Base-by-base conservation (phyloP, 2,113 vertebrate species). In the Octodon degus region DNA sequence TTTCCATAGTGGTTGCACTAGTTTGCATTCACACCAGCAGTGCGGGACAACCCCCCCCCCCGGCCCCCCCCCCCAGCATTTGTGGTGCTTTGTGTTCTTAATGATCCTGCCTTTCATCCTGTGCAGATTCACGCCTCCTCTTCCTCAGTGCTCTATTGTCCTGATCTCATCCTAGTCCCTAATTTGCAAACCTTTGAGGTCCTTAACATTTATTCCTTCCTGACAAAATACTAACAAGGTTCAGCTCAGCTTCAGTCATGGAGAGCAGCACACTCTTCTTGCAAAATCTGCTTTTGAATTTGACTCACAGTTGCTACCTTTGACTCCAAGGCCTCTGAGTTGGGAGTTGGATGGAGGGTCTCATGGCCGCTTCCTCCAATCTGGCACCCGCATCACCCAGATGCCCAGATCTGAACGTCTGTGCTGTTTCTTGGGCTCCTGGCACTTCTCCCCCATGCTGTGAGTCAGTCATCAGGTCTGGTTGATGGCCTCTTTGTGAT, bases 391-490 rank as follows among this genome's bases (percentile, higher is more conserved):
- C 30, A 2, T 53, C 32, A 77, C 91, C 95, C 95, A 98, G 95
- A 96, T 96, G 95, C 70, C 67, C 43, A 81, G 80, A 93, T 93
- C 82, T 55, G 89, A 76, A 32, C 10, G 89, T 93, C 37, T 24
- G 20, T 65, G 80, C 83, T 89, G 79, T 86, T 97, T 89, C 93
- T 97, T 91, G 91, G 96, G 79, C 60, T 95, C 96, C 82, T 93
- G 96, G 89, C 93, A 91, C 96, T 93, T 96, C 91, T 96, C 76
- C 83, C 89, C 68, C 74, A 43, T 93, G 93, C 80, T 95, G 74
- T 53, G 94, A 88, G 89, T 96, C 88, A 89, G 95, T 97, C 97
- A 91, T 95, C 94, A 93, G 58, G 62, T 96, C 86, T 79, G 58
- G 67, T 55, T 89, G 93, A 84, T 94, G 89, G 79, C 11, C 62